These are phyloP conservation scores for Callorhinus ursinus DNA, from an alignment of 2,113 vertebrate species.

Conservation along the genomic window DNA sequence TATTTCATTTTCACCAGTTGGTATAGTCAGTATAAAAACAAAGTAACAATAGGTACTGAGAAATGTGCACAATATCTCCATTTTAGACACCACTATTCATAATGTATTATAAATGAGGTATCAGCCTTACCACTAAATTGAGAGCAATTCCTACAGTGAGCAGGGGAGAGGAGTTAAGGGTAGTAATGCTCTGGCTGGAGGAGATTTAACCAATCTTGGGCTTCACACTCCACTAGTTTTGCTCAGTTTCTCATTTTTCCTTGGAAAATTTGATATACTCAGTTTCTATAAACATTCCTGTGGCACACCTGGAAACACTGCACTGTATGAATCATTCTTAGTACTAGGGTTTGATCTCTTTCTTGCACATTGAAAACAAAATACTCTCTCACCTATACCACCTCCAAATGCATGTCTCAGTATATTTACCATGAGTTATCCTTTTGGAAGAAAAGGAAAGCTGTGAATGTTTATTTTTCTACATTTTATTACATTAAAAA, in stretches of 20 bases:
- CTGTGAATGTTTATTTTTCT: neutral
- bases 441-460: constrained; percentile 26
- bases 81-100: neutral
- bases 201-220: constrained; percentile 48
- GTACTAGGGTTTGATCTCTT: neutral
- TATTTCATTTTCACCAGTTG: constrained; percentile 17
- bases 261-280: constrained; percentile 36
- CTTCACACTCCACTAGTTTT: constrained; percentile 45
- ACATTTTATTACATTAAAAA: constrained; percentile 35
- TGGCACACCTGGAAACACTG: neutral
- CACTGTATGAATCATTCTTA: neutral
- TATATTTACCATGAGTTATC: neutral
- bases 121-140: neutral
- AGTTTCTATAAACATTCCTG: constrained; percentile 24
- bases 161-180: neutral
- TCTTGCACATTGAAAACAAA: constrained; percentile 47
- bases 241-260: constrained; percentile 40
- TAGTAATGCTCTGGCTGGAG: neutral
- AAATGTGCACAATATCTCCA: neutral
- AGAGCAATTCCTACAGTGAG: neutral
- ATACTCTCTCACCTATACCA: neutral
- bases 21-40: neutral
- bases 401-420: neutral
- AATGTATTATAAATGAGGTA: constrained; percentile 41
- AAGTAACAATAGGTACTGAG: neutral